Conservation (phyloP, 2,797 vertebrate genomes). For the Channa striata region DNA sequence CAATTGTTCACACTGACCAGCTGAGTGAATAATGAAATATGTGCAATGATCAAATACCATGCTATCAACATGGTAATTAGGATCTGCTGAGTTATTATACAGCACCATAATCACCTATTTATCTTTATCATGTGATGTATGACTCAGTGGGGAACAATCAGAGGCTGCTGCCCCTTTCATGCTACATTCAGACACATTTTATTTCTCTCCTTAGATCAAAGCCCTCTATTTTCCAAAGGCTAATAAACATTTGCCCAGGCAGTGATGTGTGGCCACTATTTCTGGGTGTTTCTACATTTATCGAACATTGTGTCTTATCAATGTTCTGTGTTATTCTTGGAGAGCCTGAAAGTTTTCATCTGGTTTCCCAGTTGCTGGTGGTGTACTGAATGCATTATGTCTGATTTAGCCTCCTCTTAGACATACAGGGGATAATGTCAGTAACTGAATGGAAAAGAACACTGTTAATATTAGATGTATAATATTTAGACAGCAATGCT, state of each 20-base stretch:
- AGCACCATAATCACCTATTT: neutral
- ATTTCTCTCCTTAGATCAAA: slow-evolving; percentile 32
- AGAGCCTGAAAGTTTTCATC: neutral
- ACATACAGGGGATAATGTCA: neutral
- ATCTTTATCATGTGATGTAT: slow-evolving; percentile 1
- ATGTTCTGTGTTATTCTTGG: slow-evolving; percentile 2
- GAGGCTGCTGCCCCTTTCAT: slow-evolving; percentile 9
- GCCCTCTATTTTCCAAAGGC: slow-evolving; percentile 50
- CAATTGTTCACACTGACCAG: slow-evolving; percentile 4
- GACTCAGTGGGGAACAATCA: slow-evolving; percentile 12
- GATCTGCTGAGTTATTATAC: slow-evolving; percentile 4
- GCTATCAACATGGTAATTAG: slow-evolving; percentile 29
- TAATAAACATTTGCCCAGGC: slow-evolving; percentile 47
- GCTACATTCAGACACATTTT: slow-evolving; percentile 4
- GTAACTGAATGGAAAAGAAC: neutral
- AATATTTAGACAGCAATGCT: neutral
- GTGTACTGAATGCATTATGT: slow-evolving; percentile 3
- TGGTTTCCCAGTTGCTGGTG: neutral
- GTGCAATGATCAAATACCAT: slow-evolving; percentile 20
- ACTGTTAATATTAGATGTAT: slow-evolving; percentile 2
- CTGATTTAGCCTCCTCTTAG: neutral
- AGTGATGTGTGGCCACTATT: slow-evolving; percentile 22
- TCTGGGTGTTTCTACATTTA: slow-evolving; percentile 33
- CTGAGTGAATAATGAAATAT: slow-evolving; percentile 5
- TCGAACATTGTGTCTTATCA: slow-evolving; percentile 18